phyloP scores from a whole-genome alignment of 2,113 vertebrate genomes.

The Bujurquina vittata region DNA sequence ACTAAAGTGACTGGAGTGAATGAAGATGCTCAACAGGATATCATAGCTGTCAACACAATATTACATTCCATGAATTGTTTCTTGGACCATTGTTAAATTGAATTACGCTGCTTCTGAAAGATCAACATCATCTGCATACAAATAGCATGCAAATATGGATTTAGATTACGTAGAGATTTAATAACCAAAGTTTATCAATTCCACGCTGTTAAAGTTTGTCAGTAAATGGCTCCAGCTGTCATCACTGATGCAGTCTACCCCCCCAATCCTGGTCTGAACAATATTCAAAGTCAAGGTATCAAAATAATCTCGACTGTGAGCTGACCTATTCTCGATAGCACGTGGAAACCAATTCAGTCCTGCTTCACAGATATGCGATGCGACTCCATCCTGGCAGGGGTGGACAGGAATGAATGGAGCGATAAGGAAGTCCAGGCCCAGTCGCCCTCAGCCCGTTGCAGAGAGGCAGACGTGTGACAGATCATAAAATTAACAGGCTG shows the following conservation, averaged over 20 bases:
- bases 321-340: conserved; percentile 43
- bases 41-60: conserved; percentile 56
- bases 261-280: not conserved
- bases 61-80: conserved; percentile 57
- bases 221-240: conserved; percentile 1
- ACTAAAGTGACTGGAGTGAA: conserved; percentile 55
- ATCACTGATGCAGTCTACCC: not conserved
- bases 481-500: conserved; percentile 72
- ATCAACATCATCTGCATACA: conserved; percentile 58
- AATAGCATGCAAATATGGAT: conserved; percentile 51
- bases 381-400: conserved; percentile 58
- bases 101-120: conserved; percentile 39
- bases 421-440: conserved; percentile 67
- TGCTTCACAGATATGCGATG: conserved; percentile 55
- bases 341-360: conserved; percentile 53
- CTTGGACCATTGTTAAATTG: conserved; percentile 47
- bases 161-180: conserved; percentile 37
- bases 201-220: conserved; percentile 6
- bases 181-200: conserved; percentile 16
- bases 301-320: conserved; percentile 49
- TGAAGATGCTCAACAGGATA: conserved; percentile 58
- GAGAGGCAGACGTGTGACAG: conserved; percentile 64
- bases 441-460: conserved; percentile 36
- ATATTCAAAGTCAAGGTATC: conserved; percentile 46
- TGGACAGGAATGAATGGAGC: conserved; percentile 60